Percentiles rank a stretch among this genome's conserved stretches.
Evolutionary conservation across 2,797 vertebrate genomes (phyloP).

Genomic region (Macropus fuliginosus): DNA sequence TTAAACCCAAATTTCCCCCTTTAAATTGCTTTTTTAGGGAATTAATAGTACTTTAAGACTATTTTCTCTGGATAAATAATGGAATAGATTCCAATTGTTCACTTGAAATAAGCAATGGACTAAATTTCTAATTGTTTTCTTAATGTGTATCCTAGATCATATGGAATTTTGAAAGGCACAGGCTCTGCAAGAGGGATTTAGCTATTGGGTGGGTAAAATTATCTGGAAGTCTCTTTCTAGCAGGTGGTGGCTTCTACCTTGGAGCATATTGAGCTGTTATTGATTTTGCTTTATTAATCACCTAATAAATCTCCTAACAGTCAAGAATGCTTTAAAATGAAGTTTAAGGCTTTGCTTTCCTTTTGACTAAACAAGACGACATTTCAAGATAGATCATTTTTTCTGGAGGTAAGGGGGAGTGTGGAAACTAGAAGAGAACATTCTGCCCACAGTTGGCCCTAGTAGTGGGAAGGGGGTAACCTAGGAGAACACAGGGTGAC

Average conservation of each 20-base stretch:
- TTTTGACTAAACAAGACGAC: background rate
- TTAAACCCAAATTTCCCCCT: background rate
- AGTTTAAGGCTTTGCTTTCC: background rate
- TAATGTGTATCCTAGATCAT: background rate
- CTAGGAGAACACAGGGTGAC: background rate
- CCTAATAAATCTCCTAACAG: background rate
- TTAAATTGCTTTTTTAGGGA: background rate
- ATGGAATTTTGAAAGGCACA: background rate
- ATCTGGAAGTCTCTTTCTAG: background rate
- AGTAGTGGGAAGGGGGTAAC: background rate
- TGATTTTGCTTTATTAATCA: background rate
- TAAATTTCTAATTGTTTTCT: background rate
- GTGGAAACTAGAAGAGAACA: background rate
- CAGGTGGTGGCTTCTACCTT: background rate
- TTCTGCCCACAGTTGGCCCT: background rate
- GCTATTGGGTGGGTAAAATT: background rate
- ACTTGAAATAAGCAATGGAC: background rate
- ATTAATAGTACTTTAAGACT: background rate
- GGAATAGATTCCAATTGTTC: too few species aligned
- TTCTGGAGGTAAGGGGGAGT: accelerated
- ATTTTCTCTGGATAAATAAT: background rate
- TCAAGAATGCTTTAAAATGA: background rate
- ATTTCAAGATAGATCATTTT: background rate
- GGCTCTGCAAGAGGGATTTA: background rate
- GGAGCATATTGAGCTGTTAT: background rate